Percentiles rank a stretch among this genome's conserved stretches.
These are phyloP conservation scores for Erebia ligea DNA, from an alignment of 2,888 invertebrate species.

Conservation along the genomic window DNA sequence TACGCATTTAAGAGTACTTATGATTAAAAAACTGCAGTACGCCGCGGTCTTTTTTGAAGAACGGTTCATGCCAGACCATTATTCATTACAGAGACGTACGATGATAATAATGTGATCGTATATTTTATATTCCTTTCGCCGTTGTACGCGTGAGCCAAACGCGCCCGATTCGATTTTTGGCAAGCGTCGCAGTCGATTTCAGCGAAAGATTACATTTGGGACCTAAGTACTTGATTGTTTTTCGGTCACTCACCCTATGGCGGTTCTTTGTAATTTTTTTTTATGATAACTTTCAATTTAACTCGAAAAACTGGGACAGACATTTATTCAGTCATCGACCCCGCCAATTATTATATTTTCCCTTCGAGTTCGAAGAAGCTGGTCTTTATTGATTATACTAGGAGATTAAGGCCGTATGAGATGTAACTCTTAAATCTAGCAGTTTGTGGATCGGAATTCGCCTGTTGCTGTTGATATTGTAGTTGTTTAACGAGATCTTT, in stretches of 20 bases:
- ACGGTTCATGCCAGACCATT: slow-evolving; percentile 61
- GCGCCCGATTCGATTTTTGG: slow-evolving; percentile 67
- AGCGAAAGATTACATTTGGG: slow-evolving; percentile 75
- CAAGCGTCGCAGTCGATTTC: slow-evolving; percentile 71
- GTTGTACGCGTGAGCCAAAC: slow-evolving; percentile 52
- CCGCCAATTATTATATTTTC: slow-evolving; percentile 33
- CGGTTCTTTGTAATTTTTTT: slow-evolving; percentile 62
- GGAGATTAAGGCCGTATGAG: slow-evolving; percentile 7
- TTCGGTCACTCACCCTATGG: slow-evolving; percentile 70
- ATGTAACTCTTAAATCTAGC: slow-evolving; percentile 13
- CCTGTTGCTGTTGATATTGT: slow-evolving; percentile 6
- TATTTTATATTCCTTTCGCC: slow-evolving; percentile 61
- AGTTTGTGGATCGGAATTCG: slow-evolving; percentile 13
- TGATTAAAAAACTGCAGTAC: slow-evolving; percentile 60
- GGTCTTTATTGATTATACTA: slow-evolving; percentile 15
- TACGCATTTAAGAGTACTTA: slow-evolving; percentile 46
- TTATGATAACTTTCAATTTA: slow-evolving; percentile 60
- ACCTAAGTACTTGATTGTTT: slow-evolving; percentile 79
- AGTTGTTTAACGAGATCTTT: slow-evolving; percentile 27
- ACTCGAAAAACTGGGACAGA: slow-evolving; percentile 57
- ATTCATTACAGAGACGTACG: slow-evolving; percentile 71
- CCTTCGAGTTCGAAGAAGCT: slow-evolving; percentile 5
- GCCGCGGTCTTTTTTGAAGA: slow-evolving; percentile 61
- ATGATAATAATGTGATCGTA: slow-evolving; percentile 67
- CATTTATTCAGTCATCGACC: slow-evolving; percentile 46